Conservation (phyloP, 2,797 vertebrate species). For the Ficedula albicollis region DNA sequence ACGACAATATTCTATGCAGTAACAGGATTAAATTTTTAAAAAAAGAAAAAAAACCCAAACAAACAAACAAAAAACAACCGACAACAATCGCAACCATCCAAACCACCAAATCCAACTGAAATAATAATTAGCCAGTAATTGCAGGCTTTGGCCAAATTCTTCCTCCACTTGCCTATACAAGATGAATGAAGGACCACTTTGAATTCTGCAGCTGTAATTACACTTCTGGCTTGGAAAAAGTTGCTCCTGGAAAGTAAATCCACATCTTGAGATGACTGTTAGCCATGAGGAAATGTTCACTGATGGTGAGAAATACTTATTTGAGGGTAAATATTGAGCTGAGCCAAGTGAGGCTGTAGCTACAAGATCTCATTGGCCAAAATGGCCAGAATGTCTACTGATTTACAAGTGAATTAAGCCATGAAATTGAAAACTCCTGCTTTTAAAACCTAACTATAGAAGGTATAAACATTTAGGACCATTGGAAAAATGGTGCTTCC, state of each 20-base stretch:
- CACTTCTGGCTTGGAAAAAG: neutral
- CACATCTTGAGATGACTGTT: neutral
- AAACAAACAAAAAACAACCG: neutral
- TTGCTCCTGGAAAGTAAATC: neutral
- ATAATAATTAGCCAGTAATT: neutral
- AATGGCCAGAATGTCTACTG: neutral
- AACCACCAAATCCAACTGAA: neutral
- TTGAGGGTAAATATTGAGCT: neutral
- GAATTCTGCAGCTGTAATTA: neutral
- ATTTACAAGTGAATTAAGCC: neutral
- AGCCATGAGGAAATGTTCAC: neutral
- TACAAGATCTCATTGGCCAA: neutral
- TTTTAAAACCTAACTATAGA: neutral
- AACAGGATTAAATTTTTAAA: neutral
- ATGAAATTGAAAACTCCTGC: neutral
- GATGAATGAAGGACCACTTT: neutral
- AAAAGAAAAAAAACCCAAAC: fast-evolving
- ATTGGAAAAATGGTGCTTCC: neutral
- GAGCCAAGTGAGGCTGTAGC: neutral
- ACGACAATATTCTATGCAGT: neutral
- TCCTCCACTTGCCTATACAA: neutral
- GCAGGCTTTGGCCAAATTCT: neutral
- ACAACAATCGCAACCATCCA: neutral
- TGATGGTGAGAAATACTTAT: neutral
- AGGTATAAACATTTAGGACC: neutral